These are phyloP conservation scores for Pelobates fuscus DNA, from an alignment of 2,113 vertebrate genomes.

Conservation along the genomic window DNA sequence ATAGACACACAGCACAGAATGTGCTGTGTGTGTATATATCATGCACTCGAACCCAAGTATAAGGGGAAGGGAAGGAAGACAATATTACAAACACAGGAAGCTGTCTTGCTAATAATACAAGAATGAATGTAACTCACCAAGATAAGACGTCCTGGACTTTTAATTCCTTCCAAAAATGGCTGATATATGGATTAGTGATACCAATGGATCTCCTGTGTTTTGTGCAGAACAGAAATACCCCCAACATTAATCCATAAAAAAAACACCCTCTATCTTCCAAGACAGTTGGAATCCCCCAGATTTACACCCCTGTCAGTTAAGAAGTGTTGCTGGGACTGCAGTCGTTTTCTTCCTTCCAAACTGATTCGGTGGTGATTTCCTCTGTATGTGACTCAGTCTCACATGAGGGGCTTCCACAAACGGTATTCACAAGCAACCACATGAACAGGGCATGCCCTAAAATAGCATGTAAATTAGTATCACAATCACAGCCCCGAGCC, in stretches of 20 bases:
- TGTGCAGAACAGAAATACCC: too few species aligned
- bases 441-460: too few species aligned
- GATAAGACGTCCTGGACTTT: not conserved
- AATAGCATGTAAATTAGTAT: too few species aligned
- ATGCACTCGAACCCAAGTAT: not conserved
- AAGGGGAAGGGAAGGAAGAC: not conserved
- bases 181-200: not conserved
- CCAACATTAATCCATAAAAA: not conserved
- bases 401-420: not conserved
- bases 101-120: not conserved
- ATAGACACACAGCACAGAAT: too few species aligned
- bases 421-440: too few species aligned
- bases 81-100: not conserved
- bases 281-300: not conserved
- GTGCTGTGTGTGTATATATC: not conserved
- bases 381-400: not conserved
- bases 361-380: too few species aligned
- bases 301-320: too few species aligned
- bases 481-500: too few species aligned
- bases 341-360: too few species aligned
- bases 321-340: too few species aligned
- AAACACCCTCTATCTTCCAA: not conserved
- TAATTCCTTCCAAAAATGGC: not conserved
- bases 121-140: not conserved
- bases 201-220: slow-evolving; percentile 3